phyloP scores from a whole-genome alignment of 2,888 invertebrate genomes.

The Habrosyne pyritoides region DNA sequence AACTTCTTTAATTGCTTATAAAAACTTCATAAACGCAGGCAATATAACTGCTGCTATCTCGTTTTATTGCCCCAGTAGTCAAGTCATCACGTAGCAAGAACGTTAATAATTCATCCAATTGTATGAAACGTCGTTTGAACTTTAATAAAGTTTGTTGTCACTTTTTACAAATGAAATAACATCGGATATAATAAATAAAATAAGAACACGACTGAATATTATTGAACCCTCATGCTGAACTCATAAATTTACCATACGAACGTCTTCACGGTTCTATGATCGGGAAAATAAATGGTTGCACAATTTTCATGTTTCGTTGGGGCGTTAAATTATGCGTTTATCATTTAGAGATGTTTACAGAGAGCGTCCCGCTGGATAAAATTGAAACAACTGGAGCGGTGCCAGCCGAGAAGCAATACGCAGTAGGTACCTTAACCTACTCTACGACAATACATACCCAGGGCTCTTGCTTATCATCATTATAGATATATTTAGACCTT shows the following conservation, averaged over 20 bases:
- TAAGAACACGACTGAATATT: constrained; percentile 6
- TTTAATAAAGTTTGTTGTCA: constrained; percentile 35
- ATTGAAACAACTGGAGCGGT: constrained; percentile 80
- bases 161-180: constrained; percentile 14
- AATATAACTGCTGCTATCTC: constrained; percentile 54
- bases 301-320: constrained; percentile 71
- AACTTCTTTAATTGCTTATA: constrained; percentile 53
- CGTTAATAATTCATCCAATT: constrained; percentile 52
- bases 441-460: not conserved
- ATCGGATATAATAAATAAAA: not conserved
- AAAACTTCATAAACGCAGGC: constrained; percentile 57
- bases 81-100: constrained; percentile 54
- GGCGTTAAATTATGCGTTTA: constrained; percentile 81
- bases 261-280: constrained; percentile 68
- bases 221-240: constrained; percentile 49
- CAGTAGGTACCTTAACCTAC: constrained; percentile 31
- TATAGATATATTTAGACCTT: not conserved
- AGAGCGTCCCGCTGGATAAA: constrained; percentile 69
- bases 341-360: constrained; percentile 81
- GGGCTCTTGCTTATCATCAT: not conserved
- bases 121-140: constrained; percentile 34
- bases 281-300: constrained; percentile 71
- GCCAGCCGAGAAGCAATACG: constrained; percentile 63
- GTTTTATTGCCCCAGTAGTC: constrained; percentile 60
- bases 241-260: constrained; percentile 63